phyloP scores from a whole-genome alignment of 2,113 vertebrate species.

The Callocephalon fimbriatum region DNA sequence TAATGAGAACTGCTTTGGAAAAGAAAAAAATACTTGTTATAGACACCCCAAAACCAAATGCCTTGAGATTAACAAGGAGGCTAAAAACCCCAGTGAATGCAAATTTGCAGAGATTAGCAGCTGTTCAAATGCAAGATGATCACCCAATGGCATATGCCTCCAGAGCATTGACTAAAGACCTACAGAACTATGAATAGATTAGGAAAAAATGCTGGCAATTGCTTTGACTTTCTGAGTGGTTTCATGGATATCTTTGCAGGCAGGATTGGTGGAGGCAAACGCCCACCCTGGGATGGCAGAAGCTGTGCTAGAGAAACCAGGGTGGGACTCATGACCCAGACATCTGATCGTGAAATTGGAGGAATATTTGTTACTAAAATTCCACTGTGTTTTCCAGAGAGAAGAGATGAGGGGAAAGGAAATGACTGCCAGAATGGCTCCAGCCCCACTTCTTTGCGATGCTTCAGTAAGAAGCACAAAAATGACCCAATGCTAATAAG shows the following conservation, averaged over 20 bases:
- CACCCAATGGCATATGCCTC: constrained; percentile 20
- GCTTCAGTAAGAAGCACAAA: constrained; percentile 1
- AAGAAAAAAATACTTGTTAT: constrained; percentile 42
- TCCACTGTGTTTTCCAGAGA: constrained; percentile 47
- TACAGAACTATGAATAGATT: constrained; percentile 58
- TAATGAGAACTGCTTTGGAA: constrained; percentile 25
- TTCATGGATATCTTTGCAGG: not conserved
- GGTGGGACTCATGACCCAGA: not conserved
- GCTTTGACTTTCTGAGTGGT: constrained; percentile 31
- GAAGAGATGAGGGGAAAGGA: not conserved
- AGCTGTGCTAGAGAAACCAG: not conserved
- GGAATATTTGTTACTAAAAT: constrained; percentile 51
- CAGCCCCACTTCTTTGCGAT: not conserved
- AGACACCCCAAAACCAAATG: constrained; percentile 38
- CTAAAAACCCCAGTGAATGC: not conserved
- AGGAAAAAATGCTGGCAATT: constrained; percentile 62
- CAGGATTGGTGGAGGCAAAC: constrained; percentile 6
- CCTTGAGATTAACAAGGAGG: constrained; percentile 21
- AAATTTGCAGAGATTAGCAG: constrained; percentile 53
- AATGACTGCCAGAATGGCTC: constrained; percentile 10
- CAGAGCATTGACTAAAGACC: constrained; percentile 25
- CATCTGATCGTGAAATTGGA: constrained; percentile 37
- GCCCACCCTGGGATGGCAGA: not conserved
- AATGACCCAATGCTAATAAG: not conserved
- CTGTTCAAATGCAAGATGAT: constrained; percentile 62